Conservation (phyloP, 2,797 vertebrate genomes). For the Pseudomugil gertrudae region DNA sequence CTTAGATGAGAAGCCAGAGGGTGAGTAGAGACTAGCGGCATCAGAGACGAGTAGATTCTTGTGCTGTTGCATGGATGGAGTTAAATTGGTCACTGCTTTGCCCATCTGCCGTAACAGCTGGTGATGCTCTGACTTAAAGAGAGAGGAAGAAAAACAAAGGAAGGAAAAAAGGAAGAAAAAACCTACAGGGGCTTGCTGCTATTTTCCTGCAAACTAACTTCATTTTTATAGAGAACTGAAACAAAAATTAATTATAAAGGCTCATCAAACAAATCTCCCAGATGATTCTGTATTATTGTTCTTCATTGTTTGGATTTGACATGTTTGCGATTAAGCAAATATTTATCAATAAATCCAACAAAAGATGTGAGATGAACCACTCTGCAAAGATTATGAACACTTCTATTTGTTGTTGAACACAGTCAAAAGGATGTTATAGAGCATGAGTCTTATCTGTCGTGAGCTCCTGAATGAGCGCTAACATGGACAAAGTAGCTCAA, state of each 20-base stretch:
- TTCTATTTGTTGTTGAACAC: conserved; percentile 12
- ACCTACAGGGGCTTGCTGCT: conserved; percentile 28
- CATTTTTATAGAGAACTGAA: conserved; percentile 23
- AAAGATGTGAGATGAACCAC: conserved; percentile 35
- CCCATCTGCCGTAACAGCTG: conserved; percentile 77
- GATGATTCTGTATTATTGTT: conserved; percentile 21
- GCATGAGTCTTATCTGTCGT: conserved; percentile 48
- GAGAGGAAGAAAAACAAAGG: conserved; percentile 16
- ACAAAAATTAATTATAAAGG: conserved; percentile 7
- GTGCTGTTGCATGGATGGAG: conserved; percentile 65
- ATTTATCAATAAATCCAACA: conserved; percentile 17
- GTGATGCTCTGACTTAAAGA: conserved; percentile 43
- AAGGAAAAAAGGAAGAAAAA: conserved; percentile 10
- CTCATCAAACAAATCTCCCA: conserved; percentile 17
- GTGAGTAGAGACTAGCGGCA: conserved; percentile 12
- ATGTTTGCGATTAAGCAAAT: conserved; percentile 20
- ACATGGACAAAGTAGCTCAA: conserved; percentile 37
- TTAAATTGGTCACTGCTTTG: conserved; percentile 53
- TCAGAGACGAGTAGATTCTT: conserved; percentile 33
- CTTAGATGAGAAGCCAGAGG: conserved; percentile 44
- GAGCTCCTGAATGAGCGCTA: conserved; percentile 29
- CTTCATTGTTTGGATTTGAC: neutral
- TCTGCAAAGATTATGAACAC: conserved; percentile 2
- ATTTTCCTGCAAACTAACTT: conserved; percentile 29
- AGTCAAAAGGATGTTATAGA: conserved; percentile 24